A percentile compares a stretch with the other conserved stretches of the same genome.
Evolutionary conservation across 2,113 vertebrate genomes (phyloP).

Genomic region (Petaurus breviceps): DNA sequence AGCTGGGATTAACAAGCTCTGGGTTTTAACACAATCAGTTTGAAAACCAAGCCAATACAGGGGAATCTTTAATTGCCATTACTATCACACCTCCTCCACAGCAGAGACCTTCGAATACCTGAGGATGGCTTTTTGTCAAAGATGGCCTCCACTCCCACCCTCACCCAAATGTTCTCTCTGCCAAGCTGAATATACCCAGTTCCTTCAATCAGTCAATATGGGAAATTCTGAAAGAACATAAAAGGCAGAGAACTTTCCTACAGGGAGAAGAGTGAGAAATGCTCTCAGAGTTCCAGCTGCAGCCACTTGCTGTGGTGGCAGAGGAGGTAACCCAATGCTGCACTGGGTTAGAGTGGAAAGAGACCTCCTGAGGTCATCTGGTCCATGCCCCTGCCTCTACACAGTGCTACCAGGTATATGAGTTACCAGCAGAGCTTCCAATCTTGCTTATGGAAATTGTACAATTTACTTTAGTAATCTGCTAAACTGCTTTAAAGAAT

Average conservation of each 20-base stretch:
- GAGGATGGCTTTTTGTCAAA: too few species aligned
- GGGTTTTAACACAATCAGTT: too few species aligned
- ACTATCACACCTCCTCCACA: too few species aligned
- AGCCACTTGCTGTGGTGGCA: background rate
- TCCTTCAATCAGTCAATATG: background rate
- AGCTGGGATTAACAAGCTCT: too few species aligned
- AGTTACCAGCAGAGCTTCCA: background rate
- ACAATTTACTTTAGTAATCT: background rate
- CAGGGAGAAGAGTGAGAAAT: background rate
- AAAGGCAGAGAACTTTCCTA: background rate
- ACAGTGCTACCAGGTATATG: background rate
- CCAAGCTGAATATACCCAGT: background rate
- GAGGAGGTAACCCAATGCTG: background rate
- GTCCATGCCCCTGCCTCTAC: background rate
- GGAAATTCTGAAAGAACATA: background rate
- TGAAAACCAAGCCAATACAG: too few species aligned
- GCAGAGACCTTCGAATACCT: background rate
- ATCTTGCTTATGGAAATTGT: background rate
- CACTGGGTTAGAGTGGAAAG: background rate
- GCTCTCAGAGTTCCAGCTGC: background rate
- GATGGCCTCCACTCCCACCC: background rate
- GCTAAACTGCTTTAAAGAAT: background rate
- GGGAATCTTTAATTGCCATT: too few species aligned
- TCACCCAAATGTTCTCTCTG: background rate
- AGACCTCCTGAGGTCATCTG: background rate